These are phyloP conservation scores for Belonocnema kinseyi DNA, from an alignment of 1,140 invertebrate genomes.

Conservation along the genomic window DNA sequence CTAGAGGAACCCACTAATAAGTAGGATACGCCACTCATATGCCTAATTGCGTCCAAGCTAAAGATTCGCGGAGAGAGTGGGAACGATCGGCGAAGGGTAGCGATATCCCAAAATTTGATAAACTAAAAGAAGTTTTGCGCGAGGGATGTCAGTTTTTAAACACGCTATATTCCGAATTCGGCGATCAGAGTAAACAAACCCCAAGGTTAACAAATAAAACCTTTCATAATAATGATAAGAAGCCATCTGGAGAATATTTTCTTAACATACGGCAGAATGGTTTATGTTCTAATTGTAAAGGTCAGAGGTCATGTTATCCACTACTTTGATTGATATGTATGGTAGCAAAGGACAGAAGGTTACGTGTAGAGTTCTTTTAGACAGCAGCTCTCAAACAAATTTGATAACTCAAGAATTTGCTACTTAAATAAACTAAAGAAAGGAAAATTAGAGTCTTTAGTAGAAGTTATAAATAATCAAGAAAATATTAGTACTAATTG, in stretches of 20 bases:
- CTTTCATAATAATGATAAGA: constrained; percentile 17
- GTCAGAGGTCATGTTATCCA: constrained; percentile 37
- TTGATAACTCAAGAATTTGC: constrained; percentile 33
- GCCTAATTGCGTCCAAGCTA: constrained; percentile 57
- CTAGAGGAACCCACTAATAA: constrained; percentile 53
- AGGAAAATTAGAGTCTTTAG: constrained; percentile 24
- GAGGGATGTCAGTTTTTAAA: constrained; percentile 55
- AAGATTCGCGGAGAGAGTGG: constrained; percentile 56
- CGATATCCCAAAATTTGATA: constrained; percentile 47
- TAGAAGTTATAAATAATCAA: too few relatives aligned
- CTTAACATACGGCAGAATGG: background rate
- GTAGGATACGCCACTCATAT: constrained; percentile 61
- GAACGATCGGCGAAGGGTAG: constrained; percentile 47
- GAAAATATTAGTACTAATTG: constrained; percentile 13
- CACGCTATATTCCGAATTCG: constrained; percentile 4
- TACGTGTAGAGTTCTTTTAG: constrained; percentile 37
- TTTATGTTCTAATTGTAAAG: constrained; percentile 33
- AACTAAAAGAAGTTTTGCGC: constrained; percentile 54
- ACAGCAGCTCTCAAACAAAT: constrained; percentile 34
- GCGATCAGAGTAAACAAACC: constrained; percentile 1
- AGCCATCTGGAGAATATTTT: constrained; percentile 7
- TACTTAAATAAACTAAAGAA: constrained; percentile 20
- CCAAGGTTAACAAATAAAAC: background rate
- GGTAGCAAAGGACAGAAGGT: constrained; percentile 6
- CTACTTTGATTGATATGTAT: constrained; percentile 29